Conservation (phyloP, 2,113 vertebrate species). For the Syrrhaptes paradoxus region DNA sequence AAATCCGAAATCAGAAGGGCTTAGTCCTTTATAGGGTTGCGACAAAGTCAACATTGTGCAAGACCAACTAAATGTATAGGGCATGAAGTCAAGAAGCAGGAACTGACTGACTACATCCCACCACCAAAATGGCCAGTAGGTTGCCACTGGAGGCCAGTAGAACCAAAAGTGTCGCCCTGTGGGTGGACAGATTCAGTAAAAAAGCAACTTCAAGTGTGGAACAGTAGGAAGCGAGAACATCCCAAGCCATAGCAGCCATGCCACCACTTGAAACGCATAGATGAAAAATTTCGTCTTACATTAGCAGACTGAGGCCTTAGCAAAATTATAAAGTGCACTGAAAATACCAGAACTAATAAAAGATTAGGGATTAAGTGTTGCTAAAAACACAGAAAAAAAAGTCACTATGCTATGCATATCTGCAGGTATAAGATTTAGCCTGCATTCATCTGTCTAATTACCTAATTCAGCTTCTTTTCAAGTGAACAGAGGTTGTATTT, state of each 20-base stretch:
- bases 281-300: neutral
- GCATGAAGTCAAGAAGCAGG: neutral
- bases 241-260: neutral
- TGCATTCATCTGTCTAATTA: neutral
- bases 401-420: neutral
- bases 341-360: neutral
- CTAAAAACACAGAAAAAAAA: neutral
- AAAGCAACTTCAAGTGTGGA: neutral
- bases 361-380: neutral
- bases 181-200: neutral
- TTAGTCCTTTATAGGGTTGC: neutral
- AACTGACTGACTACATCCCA: neutral
- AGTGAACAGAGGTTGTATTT: neutral
- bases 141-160: neutral
- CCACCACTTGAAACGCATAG: neutral
- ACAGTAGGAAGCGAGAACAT: neutral
- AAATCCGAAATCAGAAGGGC: conserved; percentile 5
- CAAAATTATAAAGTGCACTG: neutral
- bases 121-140: neutral
- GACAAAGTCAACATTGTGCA: neutral
- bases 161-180: neutral
- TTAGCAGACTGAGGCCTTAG: neutral
- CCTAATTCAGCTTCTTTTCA: neutral
- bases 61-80: neutral
- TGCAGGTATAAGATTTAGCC: neutral